These are phyloP conservation scores for Indicator maculatus DNA, from an alignment of 2,113 vertebrate species.

Conservation along the genomic window DNA sequence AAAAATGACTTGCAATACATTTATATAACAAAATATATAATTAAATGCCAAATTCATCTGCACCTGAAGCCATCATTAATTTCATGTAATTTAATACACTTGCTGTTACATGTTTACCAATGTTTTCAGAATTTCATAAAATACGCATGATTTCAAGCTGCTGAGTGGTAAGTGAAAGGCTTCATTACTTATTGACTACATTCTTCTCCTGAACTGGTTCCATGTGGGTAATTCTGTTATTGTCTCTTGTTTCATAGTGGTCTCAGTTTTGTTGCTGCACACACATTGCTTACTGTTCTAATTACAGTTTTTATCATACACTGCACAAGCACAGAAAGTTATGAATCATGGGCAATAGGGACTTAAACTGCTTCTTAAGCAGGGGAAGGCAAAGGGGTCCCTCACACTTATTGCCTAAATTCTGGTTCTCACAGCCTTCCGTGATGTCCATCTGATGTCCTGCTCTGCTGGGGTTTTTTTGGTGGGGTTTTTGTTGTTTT, in stretches of 20 bases:
- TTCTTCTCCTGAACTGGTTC: background rate
- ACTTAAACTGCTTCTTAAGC: background rate
- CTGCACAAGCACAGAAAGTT: background rate
- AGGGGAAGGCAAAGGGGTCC: background rate
- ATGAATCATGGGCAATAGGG: background rate
- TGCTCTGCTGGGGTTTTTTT: background rate
- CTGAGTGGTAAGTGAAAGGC: background rate
- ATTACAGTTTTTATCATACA: background rate
- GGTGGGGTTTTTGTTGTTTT: too few relatives aligned
- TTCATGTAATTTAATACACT: slow-evolving; percentile 16
- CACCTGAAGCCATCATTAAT: slow-evolving; percentile 35
- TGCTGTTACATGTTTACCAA: background rate
- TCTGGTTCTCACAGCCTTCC: background rate
- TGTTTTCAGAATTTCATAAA: slow-evolving; percentile 42
- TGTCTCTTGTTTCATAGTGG: background rate
- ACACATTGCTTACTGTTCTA: background rate
- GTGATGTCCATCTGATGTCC: background rate
- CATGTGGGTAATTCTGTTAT: background rate
- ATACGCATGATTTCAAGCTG: slow-evolving; percentile 22
- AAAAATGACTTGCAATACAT: background rate
- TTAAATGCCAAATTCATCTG: slow-evolving; percentile 40
- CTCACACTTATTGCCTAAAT: background rate
- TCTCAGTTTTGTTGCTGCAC: background rate
- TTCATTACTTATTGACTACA: slow-evolving; percentile 14
- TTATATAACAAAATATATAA: slow-evolving; percentile 42